These are phyloP conservation scores for Lobophora halterata DNA, from an alignment of 2,888 invertebrate species.

Conservation along the genomic window DNA sequence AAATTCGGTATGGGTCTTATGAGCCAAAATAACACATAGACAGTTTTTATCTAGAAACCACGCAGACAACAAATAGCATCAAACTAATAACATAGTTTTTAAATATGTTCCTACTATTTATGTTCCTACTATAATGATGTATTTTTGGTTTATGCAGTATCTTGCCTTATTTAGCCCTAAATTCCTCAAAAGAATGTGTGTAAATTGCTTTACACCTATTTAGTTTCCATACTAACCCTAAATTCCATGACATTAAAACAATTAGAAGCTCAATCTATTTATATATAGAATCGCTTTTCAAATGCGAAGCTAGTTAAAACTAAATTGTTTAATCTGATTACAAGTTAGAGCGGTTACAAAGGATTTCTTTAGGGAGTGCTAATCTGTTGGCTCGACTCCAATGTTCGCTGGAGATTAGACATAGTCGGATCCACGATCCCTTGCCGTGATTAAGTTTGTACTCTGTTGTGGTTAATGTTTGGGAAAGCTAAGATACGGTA, in stretches of 20 bases:
- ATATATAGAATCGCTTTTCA: not conserved
- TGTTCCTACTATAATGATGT: too few species aligned
- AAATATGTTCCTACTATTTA: too few species aligned
- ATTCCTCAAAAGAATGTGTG: too few species aligned
- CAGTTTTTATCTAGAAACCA: too few species aligned
- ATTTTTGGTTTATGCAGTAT: too few species aligned
- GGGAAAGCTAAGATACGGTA: slow-evolving; percentile 2
- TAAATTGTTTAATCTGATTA: slow-evolving; percentile 30
- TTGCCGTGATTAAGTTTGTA: slow-evolving; percentile 40
- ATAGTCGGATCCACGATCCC: slow-evolving; percentile 38
- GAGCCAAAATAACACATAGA: too few species aligned
- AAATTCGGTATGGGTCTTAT: too few species aligned
- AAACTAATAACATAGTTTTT: too few species aligned
- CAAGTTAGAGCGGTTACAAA: slow-evolving; percentile 43
- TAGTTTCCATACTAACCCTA: too few species aligned
- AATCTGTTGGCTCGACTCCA: slow-evolving; percentile 66
- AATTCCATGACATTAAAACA: not conserved
- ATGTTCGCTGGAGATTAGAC: slow-evolving; percentile 54
- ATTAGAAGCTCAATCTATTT: not conserved
- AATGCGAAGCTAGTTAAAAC: slow-evolving; percentile 12
- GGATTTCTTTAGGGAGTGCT: slow-evolving; percentile 54
- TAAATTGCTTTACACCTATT: too few species aligned
- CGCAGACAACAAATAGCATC: too few species aligned
- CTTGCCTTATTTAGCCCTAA: too few species aligned
- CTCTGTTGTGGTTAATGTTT: slow-evolving; percentile 29